These are phyloP conservation scores for Mionectes macconnelli DNA, from an alignment of 2,113 vertebrate genomes.

Conservation along the genomic window DNA sequence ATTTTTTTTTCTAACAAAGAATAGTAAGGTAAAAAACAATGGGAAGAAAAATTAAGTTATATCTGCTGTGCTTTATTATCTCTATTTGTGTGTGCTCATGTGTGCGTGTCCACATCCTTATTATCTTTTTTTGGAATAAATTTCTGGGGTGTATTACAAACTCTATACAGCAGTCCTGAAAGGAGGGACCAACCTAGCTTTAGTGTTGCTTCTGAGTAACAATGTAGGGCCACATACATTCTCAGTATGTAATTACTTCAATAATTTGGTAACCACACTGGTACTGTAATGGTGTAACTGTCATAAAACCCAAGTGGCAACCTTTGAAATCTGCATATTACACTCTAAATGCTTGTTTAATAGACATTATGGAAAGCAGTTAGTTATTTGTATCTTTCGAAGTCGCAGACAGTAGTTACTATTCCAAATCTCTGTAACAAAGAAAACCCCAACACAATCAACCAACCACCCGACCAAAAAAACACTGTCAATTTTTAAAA, in stretches of 20 bases:
- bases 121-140: background rate
- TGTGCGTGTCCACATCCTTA: background rate
- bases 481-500: accelerated
- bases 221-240: background rate
- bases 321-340: background rate
- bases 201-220: background rate
- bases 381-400: background rate
- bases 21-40: background rate
- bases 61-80: background rate
- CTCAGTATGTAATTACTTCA: accelerated
- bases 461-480: background rate
- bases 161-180: background rate
- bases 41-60: background rate
- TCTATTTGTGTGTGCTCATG: background rate
- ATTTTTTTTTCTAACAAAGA: background rate
- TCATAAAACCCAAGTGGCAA: background rate
- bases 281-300: background rate
- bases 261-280: background rate
- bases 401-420: background rate
- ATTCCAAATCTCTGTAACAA: background rate
- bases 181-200: background rate
- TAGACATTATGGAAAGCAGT: background rate
- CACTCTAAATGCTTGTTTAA: background rate
- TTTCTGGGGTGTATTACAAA: background rate
- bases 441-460: background rate